Conservation (phyloP, 2,888 invertebrate genomes). For the Dyspetes luteomarginatus region DNA sequence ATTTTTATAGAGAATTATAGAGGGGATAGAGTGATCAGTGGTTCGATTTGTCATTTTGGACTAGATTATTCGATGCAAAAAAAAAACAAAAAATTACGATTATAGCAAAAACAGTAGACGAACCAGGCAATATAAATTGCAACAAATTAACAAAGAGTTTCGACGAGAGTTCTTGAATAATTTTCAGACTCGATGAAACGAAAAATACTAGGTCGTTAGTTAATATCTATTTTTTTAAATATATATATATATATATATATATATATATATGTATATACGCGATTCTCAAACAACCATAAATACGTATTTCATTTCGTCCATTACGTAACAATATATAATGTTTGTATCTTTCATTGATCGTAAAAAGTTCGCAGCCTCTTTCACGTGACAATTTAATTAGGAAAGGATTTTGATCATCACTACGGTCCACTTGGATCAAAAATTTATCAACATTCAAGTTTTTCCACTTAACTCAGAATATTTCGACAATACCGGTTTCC, state of each 20-base stretch:
- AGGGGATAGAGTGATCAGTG: not conserved
- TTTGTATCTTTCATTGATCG: not conserved
- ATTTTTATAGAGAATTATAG: not conserved
- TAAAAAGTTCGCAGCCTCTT: not conserved
- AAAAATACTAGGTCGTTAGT: not conserved
- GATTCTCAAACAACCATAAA: slow-evolving; percentile 10
- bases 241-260: too few species aligned
- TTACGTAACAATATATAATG: slow-evolving; percentile 2
- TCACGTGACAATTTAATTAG: not conserved
- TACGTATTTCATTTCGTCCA: slow-evolving; percentile 9
- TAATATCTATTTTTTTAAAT: too few species aligned
- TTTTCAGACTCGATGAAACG: not conserved
- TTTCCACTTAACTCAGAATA: not conserved
- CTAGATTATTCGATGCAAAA: not conserved
- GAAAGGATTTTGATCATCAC: not conserved
- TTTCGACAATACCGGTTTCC: not conserved
- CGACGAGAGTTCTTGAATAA: not conserved
- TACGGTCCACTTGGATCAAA: not conserved
- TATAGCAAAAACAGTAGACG: too few species aligned
- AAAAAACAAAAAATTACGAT: not conserved
- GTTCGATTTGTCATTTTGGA: slow-evolving; percentile 22
- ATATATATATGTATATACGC: not conserved
- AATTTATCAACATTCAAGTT: not conserved
- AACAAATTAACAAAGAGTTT: not conserved
- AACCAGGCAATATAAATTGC: not conserved